Conservation (phyloP, 1,140 invertebrate genomes). For the Drosophila mayri region DNA sequence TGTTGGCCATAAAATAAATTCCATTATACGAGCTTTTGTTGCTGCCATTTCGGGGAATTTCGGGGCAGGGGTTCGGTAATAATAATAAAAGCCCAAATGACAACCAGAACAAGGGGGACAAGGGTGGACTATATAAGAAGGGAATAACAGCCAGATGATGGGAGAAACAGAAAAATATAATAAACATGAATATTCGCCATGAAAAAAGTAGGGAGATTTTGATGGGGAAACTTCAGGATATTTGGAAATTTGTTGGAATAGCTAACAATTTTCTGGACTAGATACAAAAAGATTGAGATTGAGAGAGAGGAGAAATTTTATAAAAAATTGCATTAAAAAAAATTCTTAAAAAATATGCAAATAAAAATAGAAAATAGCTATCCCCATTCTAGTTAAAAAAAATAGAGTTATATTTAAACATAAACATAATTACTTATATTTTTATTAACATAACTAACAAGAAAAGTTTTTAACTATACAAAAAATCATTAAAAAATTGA, state of each 20-base stretch:
- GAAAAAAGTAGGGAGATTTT: conserved; percentile 1
- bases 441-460: neutral
- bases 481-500: neutral
- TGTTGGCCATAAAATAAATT: conserved; percentile 83
- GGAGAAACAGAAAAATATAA: conserved; percentile 18
- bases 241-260: conserved; percentile 2
- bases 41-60: conserved; percentile 19
- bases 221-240: conserved; percentile 1
- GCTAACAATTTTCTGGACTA: neutral
- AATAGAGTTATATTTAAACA: too few relatives aligned
- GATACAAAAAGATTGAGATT: neutral
- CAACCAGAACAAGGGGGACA: conserved; percentile 12
- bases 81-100: conserved; percentile 63
- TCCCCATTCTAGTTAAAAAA: too few relatives aligned
- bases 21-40: conserved; percentile 70
- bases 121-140: conserved; percentile 14
- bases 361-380: accelerated
- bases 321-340: neutral
- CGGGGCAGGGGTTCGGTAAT: conserved; percentile 27
- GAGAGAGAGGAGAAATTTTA: neutral
- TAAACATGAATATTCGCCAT: conserved; percentile 25
- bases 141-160: conserved; percentile 36
- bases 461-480: neutral
- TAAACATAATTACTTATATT: too few relatives aligned
- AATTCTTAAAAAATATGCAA: neutral